Base-by-base conservation (phyloP, 2,888 invertebrate genomes). In the Pyrrhosoma nymphula region DNA sequence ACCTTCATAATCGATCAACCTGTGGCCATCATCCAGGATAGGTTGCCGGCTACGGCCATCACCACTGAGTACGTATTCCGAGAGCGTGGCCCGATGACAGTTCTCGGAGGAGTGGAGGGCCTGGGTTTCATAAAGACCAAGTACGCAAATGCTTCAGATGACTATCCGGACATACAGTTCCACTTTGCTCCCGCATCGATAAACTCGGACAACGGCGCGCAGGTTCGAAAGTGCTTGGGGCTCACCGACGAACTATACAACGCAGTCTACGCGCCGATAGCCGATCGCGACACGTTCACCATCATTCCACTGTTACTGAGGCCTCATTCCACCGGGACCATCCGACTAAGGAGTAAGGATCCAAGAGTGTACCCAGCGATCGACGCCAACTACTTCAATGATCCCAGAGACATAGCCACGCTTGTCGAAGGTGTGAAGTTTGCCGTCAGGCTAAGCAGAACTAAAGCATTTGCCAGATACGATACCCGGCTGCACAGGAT, bases 181-280 rank as follows among this genome's bases (percentile, higher is more conserved):
- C 99, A 99, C 96, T 99, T 99, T 98, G 99, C 99, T 2, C 99
- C 99, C 0, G 99, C 99, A 0, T 98, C 98, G 0, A 98, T 99
- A 88, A 98, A 98, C 95, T 98, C 98, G 0, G 99, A 99, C 96
- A 98, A 98, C 96, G 98, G 98, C 0, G 97, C 98, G 95, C 97
- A 99, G 96, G 98, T 98, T 0, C 97, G 98, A 96, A 98, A 98
- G 97, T 98, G 98, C 56, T 97, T 99, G 56, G 99, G 99, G 0
- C 97, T 99, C 0, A 98, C 98, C 82, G 99, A 99, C 95, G 98
- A 98, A 95, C 97, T 99, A 0, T 99, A 98, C 96, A 98, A 98
- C 96, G 97, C 98, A 0, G 98, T 99, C 20, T 99, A 98, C 96
- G 97, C 98, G 95, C 99, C 99, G 0, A 98, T 99, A 96, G 98